phyloP scores from a whole-genome alignment of 2,113 vertebrate species.

The Takifugu flavidus region DNA sequence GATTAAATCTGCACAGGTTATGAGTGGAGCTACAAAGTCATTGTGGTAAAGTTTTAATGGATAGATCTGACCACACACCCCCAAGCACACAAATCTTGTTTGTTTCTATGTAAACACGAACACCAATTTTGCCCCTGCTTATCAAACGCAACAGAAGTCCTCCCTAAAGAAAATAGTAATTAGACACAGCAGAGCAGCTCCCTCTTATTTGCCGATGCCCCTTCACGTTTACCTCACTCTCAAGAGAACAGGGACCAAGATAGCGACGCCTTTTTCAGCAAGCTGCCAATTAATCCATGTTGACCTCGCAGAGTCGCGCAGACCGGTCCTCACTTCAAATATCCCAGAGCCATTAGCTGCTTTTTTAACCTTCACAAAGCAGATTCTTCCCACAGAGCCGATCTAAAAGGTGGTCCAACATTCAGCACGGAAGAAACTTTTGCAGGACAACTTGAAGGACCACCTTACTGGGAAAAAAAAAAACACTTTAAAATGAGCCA shows the following conservation, averaged over 20 bases:
- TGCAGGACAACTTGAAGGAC: background rate
- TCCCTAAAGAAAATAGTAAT: slow-evolving; percentile 26
- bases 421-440: too few species aligned
- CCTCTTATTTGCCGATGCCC: slow-evolving; percentile 1
- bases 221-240: slow-evolving; percentile 14
- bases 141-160: slow-evolving; percentile 16
- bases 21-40: too few species aligned
- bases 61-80: too few species aligned
- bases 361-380: slow-evolving; percentile 4
- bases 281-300: slow-evolving; percentile 36
- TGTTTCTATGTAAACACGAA: too few species aligned
- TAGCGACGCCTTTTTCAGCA: slow-evolving; percentile 18
- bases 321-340: slow-evolving; percentile 8
- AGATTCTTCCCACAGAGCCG: background rate
- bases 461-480: background rate
- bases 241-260: background rate
- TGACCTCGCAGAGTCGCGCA: slow-evolving; percentile 22
- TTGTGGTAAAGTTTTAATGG: too few species aligned
- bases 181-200: slow-evolving; percentile 12
- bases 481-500: too few species aligned
- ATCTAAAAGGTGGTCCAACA: background rate
- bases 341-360: slow-evolving; percentile 5
- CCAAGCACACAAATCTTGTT: too few species aligned
- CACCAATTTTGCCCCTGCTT: slow-evolving; percentile 15
- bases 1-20: too few species aligned